Evolutionary conservation across 2,113 vertebrate species (phyloP).

Genomic region (Terrapene triunguis): DNA sequence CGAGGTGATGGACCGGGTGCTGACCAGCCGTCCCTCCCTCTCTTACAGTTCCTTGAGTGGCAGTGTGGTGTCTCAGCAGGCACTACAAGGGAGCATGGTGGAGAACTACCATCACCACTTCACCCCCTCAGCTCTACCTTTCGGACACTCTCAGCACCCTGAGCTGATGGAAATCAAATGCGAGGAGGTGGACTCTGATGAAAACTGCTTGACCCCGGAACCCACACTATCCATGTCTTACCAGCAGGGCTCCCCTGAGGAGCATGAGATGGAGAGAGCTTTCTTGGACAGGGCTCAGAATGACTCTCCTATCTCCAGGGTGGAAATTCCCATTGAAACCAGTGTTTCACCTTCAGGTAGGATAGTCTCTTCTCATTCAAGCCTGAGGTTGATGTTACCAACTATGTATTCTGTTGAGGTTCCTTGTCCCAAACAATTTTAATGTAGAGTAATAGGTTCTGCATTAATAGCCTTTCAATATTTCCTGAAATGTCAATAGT

Average conservation of each 20-base stretch:
- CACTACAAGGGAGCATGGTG: slow-evolving; percentile 76
- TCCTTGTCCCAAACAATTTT: neutral
- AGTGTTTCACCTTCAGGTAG: slow-evolving; percentile 88
- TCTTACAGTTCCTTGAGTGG: slow-evolving; percentile 83
- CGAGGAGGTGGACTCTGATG: slow-evolving; percentile 86
- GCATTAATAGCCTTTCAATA: neutral
- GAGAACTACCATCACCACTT: slow-evolving; percentile 75
- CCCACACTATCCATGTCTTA: slow-evolving; percentile 79
- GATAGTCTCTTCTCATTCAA: slow-evolving; percentile 37
- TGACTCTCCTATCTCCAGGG: slow-evolving; percentile 72
- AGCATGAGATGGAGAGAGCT: slow-evolving; percentile 78
- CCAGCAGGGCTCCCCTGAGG: slow-evolving; percentile 84
- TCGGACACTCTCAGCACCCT: slow-evolving; percentile 82
- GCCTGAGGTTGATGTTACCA: neutral
- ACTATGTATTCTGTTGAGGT: neutral
- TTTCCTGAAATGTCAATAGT: neutral
- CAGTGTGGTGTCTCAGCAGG: slow-evolving; percentile 82
- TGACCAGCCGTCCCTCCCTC: slow-evolving; percentile 84
- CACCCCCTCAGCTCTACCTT: slow-evolving; percentile 77
- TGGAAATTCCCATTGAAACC: slow-evolving; percentile 78
- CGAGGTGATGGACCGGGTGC: slow-evolving; percentile 91
- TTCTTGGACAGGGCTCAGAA: slow-evolving; percentile 72
- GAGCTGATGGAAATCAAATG: slow-evolving; percentile 88
- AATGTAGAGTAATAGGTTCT: neutral
- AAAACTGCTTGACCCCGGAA: slow-evolving; percentile 80